Evolutionary conservation across 1,140 invertebrate species (phyloP), one percentile per base, ranked within the genome.

Genomic region (Drosophila littoralis): DNA sequence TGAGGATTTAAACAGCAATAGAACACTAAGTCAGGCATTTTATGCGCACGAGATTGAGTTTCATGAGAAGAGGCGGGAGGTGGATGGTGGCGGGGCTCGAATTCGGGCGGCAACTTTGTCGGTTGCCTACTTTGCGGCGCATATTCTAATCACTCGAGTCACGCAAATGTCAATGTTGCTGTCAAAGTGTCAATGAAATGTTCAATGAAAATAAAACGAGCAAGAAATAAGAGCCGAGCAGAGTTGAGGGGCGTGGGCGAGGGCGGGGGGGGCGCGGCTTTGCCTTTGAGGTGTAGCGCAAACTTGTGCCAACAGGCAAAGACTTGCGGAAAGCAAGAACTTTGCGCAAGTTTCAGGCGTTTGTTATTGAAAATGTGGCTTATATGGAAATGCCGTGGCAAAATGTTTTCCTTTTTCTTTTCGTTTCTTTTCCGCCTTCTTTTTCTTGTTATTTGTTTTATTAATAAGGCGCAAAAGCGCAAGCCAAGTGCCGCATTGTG

Each of bases 131-230:
- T 75, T 75, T 57, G 65, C 59, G 73, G 77, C 77, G 81, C 81
- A 85, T 81, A 84, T 84, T 85, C 81, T 85, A 85, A 85, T 85
- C 81, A 85, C 81, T 84, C 75, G 69, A 85, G 81, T 86, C 81
- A 85, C 81, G 81, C 81, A 85, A 85, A 85, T 85, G 81, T 85
- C 82, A 85, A 85, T 85, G 77, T 71, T 81, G 82, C 81, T 85
- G 81, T 88, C 76, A 83, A 89, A 88, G 80, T 80, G 76, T 77
- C 77, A 88, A 86, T 88, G 84, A 88, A 83, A 83, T 88, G 83
- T 88, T 86, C 79, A 88, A 86, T 88, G 79, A 65, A 88, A 88
- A 88, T 88, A 83, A 86, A 86, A 86, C 82, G 80, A 70, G 76
- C 72, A 88, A 75, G 54, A 78, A 70, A 75, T 60, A 59, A 69